Evolutionary conservation across 2,113 vertebrate genomes (phyloP).

Genomic region (Okapia johnstoni): DNA sequence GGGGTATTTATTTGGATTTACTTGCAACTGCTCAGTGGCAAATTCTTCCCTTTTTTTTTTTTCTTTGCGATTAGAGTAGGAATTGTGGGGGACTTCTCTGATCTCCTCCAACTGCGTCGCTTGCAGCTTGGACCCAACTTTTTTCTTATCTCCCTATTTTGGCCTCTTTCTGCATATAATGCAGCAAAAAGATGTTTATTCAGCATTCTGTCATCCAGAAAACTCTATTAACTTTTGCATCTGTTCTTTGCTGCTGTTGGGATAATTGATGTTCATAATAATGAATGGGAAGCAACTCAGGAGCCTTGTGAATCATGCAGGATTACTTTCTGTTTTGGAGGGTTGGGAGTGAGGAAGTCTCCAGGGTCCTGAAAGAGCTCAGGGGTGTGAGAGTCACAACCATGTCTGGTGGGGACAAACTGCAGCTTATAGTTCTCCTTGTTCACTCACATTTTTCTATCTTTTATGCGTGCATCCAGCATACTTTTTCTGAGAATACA

Average conservation of each 20-base stretch:
- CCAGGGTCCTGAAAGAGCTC: not conserved
- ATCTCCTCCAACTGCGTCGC: not conserved
- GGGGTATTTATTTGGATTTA: not conserved
- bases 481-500: not conserved
- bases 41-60: not conserved
- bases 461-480: not conserved
- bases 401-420: not conserved
- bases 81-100: not conserved
- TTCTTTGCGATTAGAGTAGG: not conserved
- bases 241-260: not conserved
- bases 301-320: not conserved
- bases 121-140: not conserved
- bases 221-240: slow-evolving; percentile 22
- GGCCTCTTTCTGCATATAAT: not conserved
- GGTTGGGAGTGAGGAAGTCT: not conserved
- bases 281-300: not conserved
- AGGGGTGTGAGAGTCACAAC: not conserved
- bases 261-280: slow-evolving; percentile 4
- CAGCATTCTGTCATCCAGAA: slow-evolving; percentile 42
- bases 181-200: not conserved
- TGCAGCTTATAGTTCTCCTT: not conserved
- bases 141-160: not conserved
- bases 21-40: not conserved
- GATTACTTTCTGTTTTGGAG: not conserved
- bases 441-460: not conserved